Base-by-base conservation (phyloP, 2,888 invertebrate species). In the Lepidocyrtinus sp. region DNA sequence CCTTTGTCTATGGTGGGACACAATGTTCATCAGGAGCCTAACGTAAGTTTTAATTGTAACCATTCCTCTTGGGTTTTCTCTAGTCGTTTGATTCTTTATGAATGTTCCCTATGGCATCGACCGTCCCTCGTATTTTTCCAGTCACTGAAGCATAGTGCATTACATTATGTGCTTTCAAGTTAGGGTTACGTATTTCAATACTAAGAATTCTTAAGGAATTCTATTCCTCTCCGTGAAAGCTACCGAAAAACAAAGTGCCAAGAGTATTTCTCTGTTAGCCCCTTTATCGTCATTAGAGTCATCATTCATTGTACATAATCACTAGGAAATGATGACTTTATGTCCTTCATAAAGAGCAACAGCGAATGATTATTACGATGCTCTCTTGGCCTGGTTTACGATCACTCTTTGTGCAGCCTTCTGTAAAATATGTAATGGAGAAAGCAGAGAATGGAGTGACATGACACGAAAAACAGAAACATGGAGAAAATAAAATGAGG, bases 341-440 rank as follows among this genome's bases (percentile, higher is more conserved):
- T 76, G 75, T 80, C 62, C 25, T 62, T 61, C 80, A 80, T 75
- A 80, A 75, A 80, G 74, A 74, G 70, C 74, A 75, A 80, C 75
- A 80, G 62, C 67, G 59, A 69, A 80, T 71, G 46, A 75, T 80
- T 80, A 75, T 59, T 21, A 59, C 36, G 21, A 59, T 71, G 61
- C 27, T 62, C 46, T 75, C 22, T 80, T 75, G 71, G 63, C 61
- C 75, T 75, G 70, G 65, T 64, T 67, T 68, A 25, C 45, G 79
- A 80, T 71, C 75, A 61, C 65, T 19, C n/a, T n/a, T n/a, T n/a
- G n/a, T n/a, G n/a, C n/a, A n/a, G n/a, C n/a, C n/a, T n/a, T n/a
- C 26, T 62, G 15, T n/a, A 63, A 17, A 55, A 55, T 9, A 55
- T 55, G 55, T 15, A 59, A 5, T 12, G 22, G 59, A 45, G 25